phyloP scores from a whole-genome alignment of 2,888 invertebrate species.

The Stratiomys singularior region DNA sequence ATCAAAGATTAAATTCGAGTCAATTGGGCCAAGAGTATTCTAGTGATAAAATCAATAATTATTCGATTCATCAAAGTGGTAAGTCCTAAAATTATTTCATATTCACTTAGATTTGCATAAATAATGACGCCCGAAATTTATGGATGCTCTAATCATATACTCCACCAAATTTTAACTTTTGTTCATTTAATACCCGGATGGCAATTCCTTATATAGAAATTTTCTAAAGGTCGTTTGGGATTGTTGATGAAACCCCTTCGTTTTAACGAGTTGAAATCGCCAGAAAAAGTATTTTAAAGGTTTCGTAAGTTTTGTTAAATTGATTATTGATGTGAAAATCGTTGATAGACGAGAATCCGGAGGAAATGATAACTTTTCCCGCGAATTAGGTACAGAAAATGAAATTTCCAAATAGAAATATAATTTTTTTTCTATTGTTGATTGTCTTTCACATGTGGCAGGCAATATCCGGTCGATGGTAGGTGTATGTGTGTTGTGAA shows the following conservation, averaged over 20 bases:
- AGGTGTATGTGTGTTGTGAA: not conserved
- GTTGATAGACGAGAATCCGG: not conserved
- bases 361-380: not conserved
- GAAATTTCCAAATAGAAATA: not conserved
- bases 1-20: slow-evolving; percentile 55
- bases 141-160: not conserved
- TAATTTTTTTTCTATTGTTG: not conserved
- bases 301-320: not conserved
- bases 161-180: not conserved
- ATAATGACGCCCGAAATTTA: slow-evolving; percentile 9
- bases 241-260: not conserved
- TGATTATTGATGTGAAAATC: not conserved
- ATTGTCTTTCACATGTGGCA: not conserved
- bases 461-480: not conserved
- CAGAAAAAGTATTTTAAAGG: not conserved
- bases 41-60: slow-evolving; percentile 61
- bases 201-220: slow-evolving; percentile 9
- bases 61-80: slow-evolving; percentile 60
- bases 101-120: no score
- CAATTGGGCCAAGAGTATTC: slow-evolving; percentile 56
- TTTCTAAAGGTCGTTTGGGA: not conserved
- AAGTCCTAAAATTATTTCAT: slow-evolving; percentile 52
- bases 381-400: slow-evolving; percentile 1
- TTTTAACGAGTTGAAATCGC: not conserved
- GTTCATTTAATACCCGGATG: slow-evolving; percentile 22